Evolutionary conservation across 2,888 invertebrate genomes (phyloP), one percentile per base, ranked within the genome.

Genomic region (Crossocerus cetratus): DNA sequence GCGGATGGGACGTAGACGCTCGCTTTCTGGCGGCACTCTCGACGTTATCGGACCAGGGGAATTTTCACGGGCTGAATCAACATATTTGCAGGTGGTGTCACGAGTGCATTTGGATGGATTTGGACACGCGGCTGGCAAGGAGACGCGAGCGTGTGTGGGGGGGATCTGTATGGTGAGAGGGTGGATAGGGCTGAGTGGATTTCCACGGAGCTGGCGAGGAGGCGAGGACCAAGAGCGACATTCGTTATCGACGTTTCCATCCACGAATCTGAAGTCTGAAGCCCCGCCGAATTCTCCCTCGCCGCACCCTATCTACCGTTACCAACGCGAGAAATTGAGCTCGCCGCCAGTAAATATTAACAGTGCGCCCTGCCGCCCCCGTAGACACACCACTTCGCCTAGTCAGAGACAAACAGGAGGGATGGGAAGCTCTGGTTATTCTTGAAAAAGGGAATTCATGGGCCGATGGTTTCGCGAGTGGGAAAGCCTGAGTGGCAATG

Each of bases 161-260:
- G 20, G n/a, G 20, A 5, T n/a, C n/a, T n/a, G n/a, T n/a, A n/a
- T n/a, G n/a, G 32, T 4, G 4, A 32, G 32, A 32, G 32, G 1
- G 3, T 8, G 11, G 32, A 11, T 8, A 32, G 32, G 32, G 32
- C n/a, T 32, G 32, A 32, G 32, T 32, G 32, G 32, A 32, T 32
- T 32, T 32, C 32, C 11, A 4, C 11, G 32, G 32, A 32, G 32
- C 32, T 32, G 32, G 49, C 62, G 22, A 18, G 42, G 57, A 57
- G 23, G 56, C 58, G 49, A 59, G 44, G 32, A 44, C 53, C 57
- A 62, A 43, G 43, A 59, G 61, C 66, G 59, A 68, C 62, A 62
- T 76, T 74, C 56, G 58, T 74, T 74, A 77, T 74, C 77, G 71
- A 78, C 66, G 62, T 74, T 77, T 71, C 66, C 49, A 66, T 76